Percentiles rank a stretch among this genome's conserved stretches.
These are phyloP conservation scores for Maniola jurtina DNA, from an alignment of 1,140 invertebrate genomes.

Conservation along the genomic window DNA sequence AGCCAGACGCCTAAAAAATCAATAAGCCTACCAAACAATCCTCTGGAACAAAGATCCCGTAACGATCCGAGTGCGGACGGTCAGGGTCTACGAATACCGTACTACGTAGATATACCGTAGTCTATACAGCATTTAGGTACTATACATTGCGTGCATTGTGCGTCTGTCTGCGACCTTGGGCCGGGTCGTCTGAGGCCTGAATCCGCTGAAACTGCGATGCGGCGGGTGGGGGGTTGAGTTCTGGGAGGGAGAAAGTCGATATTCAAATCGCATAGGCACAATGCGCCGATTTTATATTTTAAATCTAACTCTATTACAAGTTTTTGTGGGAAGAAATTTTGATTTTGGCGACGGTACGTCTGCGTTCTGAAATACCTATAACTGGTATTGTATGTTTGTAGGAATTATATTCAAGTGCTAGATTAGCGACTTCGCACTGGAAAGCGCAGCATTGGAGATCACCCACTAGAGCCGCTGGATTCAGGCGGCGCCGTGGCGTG, in stretches of 20 bases:
- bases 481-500: no score
- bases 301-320: background rate
- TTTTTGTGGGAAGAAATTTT: background rate
- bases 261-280: slow-evolving; percentile 37
- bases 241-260: slow-evolving; percentile 42
- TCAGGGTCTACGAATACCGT: slow-evolving; percentile 22
- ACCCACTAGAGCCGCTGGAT: no score
- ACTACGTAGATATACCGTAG: background rate
- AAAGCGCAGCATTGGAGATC: no score
- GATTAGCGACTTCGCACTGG: no score
- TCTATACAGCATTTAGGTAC: background rate
- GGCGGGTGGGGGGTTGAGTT: slow-evolving; percentile 31
- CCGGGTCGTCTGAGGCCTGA: slow-evolving; percentile 65
- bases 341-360: background rate
- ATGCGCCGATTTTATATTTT: slow-evolving; percentile 4
- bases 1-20: slow-evolving; percentile 4
- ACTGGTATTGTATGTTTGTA: no score
- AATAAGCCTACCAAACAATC: slow-evolving; percentile 8
- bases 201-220: slow-evolving; percentile 31
- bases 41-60: slow-evolving; percentile 20
- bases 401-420: no score
- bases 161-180: slow-evolving; percentile 69
- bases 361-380: slow-evolving; percentile 2
- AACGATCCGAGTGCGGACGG: slow-evolving; percentile 41
- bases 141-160: slow-evolving; percentile 44